Conservation (phyloP, 2,113 vertebrate species). For the Onychostoma macrolepis region DNA sequence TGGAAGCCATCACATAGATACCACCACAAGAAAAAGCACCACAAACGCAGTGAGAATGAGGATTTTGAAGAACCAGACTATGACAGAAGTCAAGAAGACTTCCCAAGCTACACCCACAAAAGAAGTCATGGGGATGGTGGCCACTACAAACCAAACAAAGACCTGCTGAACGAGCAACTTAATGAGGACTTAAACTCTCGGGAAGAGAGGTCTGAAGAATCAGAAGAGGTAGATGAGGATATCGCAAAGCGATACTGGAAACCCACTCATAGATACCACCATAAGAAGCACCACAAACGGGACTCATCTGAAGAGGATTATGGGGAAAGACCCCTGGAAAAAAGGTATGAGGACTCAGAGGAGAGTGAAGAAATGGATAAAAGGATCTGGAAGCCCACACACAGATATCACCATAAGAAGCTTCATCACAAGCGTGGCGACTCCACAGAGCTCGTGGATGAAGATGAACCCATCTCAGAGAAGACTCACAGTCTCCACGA, state of each 20-base stretch:
- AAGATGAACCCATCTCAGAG: slow-evolving; percentile 57
- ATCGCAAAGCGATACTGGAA: slow-evolving; percentile 49
- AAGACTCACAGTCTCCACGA: slow-evolving; percentile 39
- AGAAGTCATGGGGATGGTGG: slow-evolving; percentile 26
- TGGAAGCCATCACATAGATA: slow-evolving; percentile 69
- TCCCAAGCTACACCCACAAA: slow-evolving; percentile 48
- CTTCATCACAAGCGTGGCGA: slow-evolving; percentile 32
- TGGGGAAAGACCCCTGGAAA: not conserved
- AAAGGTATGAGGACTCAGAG: not conserved
- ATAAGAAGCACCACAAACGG: slow-evolving; percentile 52
- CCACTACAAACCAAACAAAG: not conserved
- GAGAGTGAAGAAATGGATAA: slow-evolving; percentile 50
- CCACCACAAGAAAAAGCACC: slow-evolving; percentile 63
- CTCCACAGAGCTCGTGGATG: slow-evolving; percentile 42
- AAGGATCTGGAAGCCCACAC: slow-evolving; percentile 34
- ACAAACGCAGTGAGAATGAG: slow-evolving; percentile 65
- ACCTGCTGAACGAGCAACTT: not conserved
- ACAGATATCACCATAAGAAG: slow-evolving; percentile 30
- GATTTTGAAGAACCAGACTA: slow-evolving; percentile 57
- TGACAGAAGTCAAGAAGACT: slow-evolving; percentile 65
- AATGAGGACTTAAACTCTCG: not conserved
- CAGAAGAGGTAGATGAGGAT: slow-evolving; percentile 54
- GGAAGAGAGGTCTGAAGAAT: slow-evolving; percentile 47
- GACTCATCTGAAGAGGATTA: slow-evolving; percentile 32
- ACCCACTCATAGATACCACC: slow-evolving; percentile 46